phyloP scores from a whole-genome alignment of 2,888 invertebrate genomes.

The Brachypterus glaber region DNA sequence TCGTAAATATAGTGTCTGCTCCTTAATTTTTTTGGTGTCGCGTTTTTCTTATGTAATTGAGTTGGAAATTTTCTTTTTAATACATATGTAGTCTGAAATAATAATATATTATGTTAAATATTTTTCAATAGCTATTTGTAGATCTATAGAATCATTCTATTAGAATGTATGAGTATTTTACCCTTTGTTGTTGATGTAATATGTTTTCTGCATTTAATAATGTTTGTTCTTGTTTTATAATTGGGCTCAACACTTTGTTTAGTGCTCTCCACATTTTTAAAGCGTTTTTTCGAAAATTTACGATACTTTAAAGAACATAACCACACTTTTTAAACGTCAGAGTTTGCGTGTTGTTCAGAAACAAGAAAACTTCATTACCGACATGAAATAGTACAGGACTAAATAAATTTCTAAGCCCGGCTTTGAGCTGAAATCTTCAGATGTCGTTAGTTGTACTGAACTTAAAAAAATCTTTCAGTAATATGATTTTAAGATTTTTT shows the following conservation, averaged over 20 bases:
- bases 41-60: conserved; percentile 51
- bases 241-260: conserved; percentile 14
- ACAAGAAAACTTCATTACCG: no score
- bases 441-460: no score
- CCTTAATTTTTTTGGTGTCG: conserved; percentile 45
- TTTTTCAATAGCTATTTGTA: conserved; percentile 6
- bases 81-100: conserved; percentile 61
- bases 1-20: conserved; percentile 64
- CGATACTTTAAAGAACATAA: no score
- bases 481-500: no score
- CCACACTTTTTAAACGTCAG: no score
- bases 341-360: no score
- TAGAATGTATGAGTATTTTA: conserved; percentile 8
- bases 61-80: conserved; percentile 55
- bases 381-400: no score
- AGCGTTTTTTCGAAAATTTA: no score
- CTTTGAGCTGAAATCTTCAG: no score
- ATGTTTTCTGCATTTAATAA: conserved; percentile 16
- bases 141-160: conserved; percentile 5
- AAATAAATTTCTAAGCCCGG: no score
- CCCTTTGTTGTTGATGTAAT: conserved; percentile 21
- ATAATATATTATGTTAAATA: conserved; percentile 1
- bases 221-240: conserved; percentile 11
- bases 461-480: no score
- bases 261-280: conserved; percentile 25